Evolutionary conservation across 92 coral and sea anemone species (phyloP), one percentile per base, ranked within the genome.

Genomic region (Palythoa grandis): DNA sequence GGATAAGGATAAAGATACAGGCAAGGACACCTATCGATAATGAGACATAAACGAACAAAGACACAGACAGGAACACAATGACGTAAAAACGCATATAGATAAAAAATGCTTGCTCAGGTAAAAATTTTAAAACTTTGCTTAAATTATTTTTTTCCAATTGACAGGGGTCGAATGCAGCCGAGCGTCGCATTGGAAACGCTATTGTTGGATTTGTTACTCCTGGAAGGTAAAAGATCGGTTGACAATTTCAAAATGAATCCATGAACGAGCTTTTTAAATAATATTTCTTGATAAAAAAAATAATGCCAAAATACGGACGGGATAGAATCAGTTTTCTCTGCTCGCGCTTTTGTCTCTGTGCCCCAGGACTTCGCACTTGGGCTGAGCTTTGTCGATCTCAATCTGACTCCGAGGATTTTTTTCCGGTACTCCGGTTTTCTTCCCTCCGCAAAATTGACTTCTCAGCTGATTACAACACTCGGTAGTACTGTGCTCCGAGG

Each of bases 161-260:
- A 58, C 86, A 94, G 98, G 98, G 95, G 3, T 90, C 98, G 65
- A 88, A 93, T 83, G 93, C 95, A 15, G 94, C 98, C 14, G 98
- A 94, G 74, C 84, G 98, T 68, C 92, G 98, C 53, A 89, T 92
- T 79, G 98, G 95, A 23, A 86, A 95, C 9, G 84, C 84, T 56
- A 88, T 94, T 1, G 87, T 94, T 12, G 92, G 90, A 52, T 94
- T 92, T 89, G 87, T 94, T 1, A 88, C 91, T 77, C 94, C 95
- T 72, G 94, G 98, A 86, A 87, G 98, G 98, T 94, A 56, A 13
- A 38, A 8, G 16, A 12, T 11, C 7, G 40, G 43, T 35, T 24
- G 4, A 23, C 43, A 69, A 3, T 24, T 68, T 11, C 16, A 63
- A 63, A 24, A 63, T 20, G 9, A 63, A 63, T 23, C 0, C 48